Evolutionary conservation across 2,888 invertebrate genomes (phyloP), one percentile per base, ranked within the genome.

Genomic region (Keiferia lycopersicella): DNA sequence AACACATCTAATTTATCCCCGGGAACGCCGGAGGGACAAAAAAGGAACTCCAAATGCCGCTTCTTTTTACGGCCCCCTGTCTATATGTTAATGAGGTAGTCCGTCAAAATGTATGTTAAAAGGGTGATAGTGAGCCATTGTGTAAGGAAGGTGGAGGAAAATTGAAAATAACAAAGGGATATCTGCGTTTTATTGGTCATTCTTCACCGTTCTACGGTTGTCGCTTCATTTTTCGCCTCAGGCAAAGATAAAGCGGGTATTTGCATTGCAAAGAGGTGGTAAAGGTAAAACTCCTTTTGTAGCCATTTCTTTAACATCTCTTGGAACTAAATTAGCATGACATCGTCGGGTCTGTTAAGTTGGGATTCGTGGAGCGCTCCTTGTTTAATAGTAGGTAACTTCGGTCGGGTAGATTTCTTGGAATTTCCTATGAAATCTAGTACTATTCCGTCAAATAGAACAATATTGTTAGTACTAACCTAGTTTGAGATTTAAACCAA

Each of bases 71-170:
- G 67, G 65, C 65, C 64, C 64, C 72, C 70, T 71, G 71, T 74
- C 74, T 77, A 74, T 76, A 75, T 76, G 76, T 68, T 73, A 76
- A 76, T 76, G 70, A 68, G 69, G 67, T 64, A 67, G 66, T 61
- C 64, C 61, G 69, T 72, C 72, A 72, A 72, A 71, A 71, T 69
- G 67, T 66, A 72, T 72, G 69, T 66, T 72, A 72, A 71, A 68
- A 73, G 69, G 70, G 63, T 61, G 62, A 64, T 65, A 62, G 64
- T 51, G 39, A 34, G 34, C 38, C 56, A 34, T 50, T 22, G 26
- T 20, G 26, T 53, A 53, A 39, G 61, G 59, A 61, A 51, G 57
- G 60, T 18, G 34, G 14, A n/a, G 20, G 58, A 64, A 65, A 53
- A 53, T 61, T 64, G 64, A 62, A 60, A 68, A 53, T 65, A 63